Conservation (phyloP, 2,113 vertebrate genomes). For the Toxostoma redivivum region DNA sequence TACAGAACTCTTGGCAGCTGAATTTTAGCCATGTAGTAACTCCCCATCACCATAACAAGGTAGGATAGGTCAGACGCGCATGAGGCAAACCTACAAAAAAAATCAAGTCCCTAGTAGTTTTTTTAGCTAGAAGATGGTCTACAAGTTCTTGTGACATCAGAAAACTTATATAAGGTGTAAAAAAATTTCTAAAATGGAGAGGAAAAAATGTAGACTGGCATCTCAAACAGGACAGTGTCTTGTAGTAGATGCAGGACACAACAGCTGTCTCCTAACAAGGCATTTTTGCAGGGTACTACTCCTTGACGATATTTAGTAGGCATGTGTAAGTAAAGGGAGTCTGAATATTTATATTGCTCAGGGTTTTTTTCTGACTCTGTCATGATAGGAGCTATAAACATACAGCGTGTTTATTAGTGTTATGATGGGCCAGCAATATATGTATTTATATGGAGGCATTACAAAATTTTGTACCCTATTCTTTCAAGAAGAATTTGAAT, state of each 20-base stretch:
- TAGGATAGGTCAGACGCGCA: constrained; percentile 38
- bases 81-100: neutral
- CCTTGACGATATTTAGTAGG: neutral
- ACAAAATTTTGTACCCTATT: neutral
- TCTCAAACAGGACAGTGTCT: neutral
- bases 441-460: neutral
- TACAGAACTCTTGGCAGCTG: constrained; percentile 3
- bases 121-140: neutral
- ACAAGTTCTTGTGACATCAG: neutral
- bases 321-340: neutral
- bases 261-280: neutral
- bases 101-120: constrained; percentile 28
- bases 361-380: neutral
- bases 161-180: neutral
- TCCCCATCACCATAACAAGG: neutral
- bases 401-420: neutral
- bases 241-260: neutral
- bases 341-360: neutral
- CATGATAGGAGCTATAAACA: neutral
- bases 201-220: neutral
- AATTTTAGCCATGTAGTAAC: constrained; percentile 14
- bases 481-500: neutral
- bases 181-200: neutral
- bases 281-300: neutral
- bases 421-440: neutral